Evolutionary conservation across 2,113 vertebrate species (phyloP), one percentile per base, ranked within the genome.

Genomic region (Dryoscopus gambensis): DNA sequence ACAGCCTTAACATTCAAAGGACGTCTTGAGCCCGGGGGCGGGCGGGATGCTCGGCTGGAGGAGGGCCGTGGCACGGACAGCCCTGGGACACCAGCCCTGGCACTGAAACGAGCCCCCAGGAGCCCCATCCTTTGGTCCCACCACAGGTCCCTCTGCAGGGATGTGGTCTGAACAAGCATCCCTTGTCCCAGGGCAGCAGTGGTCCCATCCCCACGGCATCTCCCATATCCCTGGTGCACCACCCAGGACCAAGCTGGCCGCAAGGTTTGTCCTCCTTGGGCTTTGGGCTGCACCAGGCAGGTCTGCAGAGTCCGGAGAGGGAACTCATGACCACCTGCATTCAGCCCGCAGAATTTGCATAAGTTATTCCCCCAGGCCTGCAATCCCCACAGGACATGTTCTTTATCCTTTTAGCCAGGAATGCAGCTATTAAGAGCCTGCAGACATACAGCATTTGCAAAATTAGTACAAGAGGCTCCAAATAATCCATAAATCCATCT

Each of bases 401-500:
- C 84, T 79, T 89, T 73, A 95, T 93, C 91, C 74, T 10, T 95
- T 96, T 93, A 87, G 74, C 53, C 4, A 3, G 94, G 57, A 83
- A 94, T 8, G n/a, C 78, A 76, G 60, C 90, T 79, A 94, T 79
- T 87, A 89, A 74, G 87, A 95, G 74, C 91, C 89, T 69, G 90
- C 37, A 95, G 95, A 91, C 74, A 40, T 11, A 46, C 57, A 74
- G 93, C 89, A 44, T 80, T 95, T 77, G 63, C 88, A 82, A 95
- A 97, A 94, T 96, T 73, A 93, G 75, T 52, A 65, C 46, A n/a
- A 71, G 91, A 79, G 62, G 78, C 84, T 95, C 84, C 91, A 89
- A 93, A 96, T 87, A 95, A 94, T 93, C 93, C 91, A 75, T 35
- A 78, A 79, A 78, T 87, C 87, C 91, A 65, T 91, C 95, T 92